Base-by-base conservation (phyloP, 1,140 invertebrate species). In the Drosophila melanica region DNA sequence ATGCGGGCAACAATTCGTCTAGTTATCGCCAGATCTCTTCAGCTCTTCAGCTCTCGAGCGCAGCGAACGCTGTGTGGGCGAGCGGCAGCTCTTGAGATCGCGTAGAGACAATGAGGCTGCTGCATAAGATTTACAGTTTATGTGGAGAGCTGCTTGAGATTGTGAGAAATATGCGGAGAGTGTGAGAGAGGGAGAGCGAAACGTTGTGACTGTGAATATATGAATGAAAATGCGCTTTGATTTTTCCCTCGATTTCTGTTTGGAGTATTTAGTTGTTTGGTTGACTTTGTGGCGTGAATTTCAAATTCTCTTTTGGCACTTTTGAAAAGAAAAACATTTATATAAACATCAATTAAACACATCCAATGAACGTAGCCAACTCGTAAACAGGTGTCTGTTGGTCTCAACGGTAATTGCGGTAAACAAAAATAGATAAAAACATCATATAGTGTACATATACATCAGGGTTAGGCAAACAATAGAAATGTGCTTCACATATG, bases 261-360 rank as follows among this genome's bases (percentile, higher is more conserved):
- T 78, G 42, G 33, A 64, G 58, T 87, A 70, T 86, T 81, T 51
- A 79, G 77, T 73, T 65, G 75, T 67, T 70, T 75, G 64, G 30
- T 72, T 84, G 77, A 70, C 58, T 84, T 45, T 70, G 85, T 73
- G 85, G 77, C 85, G 84, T 84, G 73, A 80, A 89, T 89, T 89
- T 80, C 78, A 59, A 65, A 71, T 81, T 81, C 80, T 85, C 78
- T 76, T 76, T 77, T 76, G 50, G 62, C 63, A 47, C 47, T 27
- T 20, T 79, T 57, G n/a, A 47, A 68, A 35, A 35, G 33, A 35
- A 35, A 27, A 66, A 64, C 55, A 47, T 71, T 75, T 50, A 71
- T 60, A 70, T 67, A 73, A 59, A 73, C 45, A 66, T 53, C 66
- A 42, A 10, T 51, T 20, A 35, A 66, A 57, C 45, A 11, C 14